These are phyloP conservation scores for Muscina levida DNA, from an alignment of 2,888 invertebrate species.

Conservation along the genomic window DNA sequence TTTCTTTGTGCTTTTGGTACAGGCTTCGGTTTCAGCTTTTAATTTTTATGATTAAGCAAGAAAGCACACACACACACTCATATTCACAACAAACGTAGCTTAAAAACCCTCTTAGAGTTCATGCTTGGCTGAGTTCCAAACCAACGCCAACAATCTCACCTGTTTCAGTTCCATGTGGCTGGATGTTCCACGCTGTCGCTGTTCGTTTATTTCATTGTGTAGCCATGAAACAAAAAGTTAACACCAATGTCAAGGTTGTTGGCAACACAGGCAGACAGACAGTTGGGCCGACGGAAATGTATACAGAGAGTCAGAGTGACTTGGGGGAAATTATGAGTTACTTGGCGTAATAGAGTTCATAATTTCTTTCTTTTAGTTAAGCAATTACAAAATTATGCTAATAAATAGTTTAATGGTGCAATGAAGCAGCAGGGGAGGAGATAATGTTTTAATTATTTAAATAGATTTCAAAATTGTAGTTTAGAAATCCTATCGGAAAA, in stretches of 20 bases:
- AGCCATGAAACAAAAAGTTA: constrained; percentile 15
- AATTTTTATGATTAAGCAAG: no score
- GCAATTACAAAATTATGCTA: constrained; percentile 15
- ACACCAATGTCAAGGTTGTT: constrained; percentile 59
- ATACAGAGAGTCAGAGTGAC: neutral
- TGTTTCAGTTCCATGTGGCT: neutral
- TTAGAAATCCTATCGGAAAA: no score
- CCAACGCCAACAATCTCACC: neutral
- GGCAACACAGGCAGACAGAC: neutral
- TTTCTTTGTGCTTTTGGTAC: no score
- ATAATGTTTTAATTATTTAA: no score
- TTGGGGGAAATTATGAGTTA: constrained; percentile 9
- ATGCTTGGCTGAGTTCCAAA: constrained; percentile 50
- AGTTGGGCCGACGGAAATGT: neutral
- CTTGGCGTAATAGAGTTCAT: constrained; percentile 13
- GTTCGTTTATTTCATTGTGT: neutral
- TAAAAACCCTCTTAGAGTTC: constrained; percentile 2
- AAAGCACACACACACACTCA: no score
- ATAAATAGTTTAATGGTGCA: constrained; percentile 16
- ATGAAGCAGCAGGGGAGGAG: neutral
- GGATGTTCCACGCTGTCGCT: neutral
- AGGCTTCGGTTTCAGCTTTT: no score
- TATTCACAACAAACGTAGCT: no score
- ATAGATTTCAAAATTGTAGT: no score
- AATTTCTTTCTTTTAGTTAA: neutral